Base-by-base conservation (phyloP, 2,113 vertebrate genomes). In the Motacilla alba region DNA sequence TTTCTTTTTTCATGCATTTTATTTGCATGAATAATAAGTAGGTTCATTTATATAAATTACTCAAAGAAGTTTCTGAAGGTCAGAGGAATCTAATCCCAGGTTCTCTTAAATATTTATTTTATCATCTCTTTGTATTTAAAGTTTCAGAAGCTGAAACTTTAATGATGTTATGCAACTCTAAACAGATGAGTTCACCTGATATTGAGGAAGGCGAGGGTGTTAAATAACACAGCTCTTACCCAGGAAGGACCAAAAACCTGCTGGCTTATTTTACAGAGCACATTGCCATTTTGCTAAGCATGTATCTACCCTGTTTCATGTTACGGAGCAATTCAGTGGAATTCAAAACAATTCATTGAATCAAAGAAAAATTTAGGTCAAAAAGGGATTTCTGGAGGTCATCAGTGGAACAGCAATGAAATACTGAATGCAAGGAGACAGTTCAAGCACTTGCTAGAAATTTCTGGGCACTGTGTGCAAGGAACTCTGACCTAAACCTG, bases 71-170 rank as follows among this genome's bases (percentile, higher is more conserved):
- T 88, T 79, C 73, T 73, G 86, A 95, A 88, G 56, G 41, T 97
- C 92, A 89, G 18, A 77, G 79, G 66, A 91, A 97, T 96, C 94
- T 89, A 95, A 96, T 95, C 75, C n/a, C 41, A 60, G 52, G 24
- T 30, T 63, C 73, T 95, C 88, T 97, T 87, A 95, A 97, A 97
- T 97, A 97, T 96, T 97, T 95, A 96, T 93, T 76, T 91, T 73
- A 90, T 86, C 31, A 47, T 68, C 35, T 90, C 91, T 96, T 94
- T 93, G 90, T 96, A 97, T 96, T 96, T 88, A 87, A 97, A 95
- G 85, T 93, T 95, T 97, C 89, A 89, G 70, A 86, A 72, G 82
- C 60, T 97, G 83, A 98, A 97, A 97, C 35, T 94, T 95, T 97
- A 96, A 96, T 88, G 91, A 83, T 78, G 63, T 94, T 83, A 86